Percentiles rank a stretch among this genome's conserved stretches.
phyloP scores from a whole-genome alignment of 30 jellyfish, hydroid and myxozoan genomes.

The Aurelia aurita complex sp. Pacific region DNA sequence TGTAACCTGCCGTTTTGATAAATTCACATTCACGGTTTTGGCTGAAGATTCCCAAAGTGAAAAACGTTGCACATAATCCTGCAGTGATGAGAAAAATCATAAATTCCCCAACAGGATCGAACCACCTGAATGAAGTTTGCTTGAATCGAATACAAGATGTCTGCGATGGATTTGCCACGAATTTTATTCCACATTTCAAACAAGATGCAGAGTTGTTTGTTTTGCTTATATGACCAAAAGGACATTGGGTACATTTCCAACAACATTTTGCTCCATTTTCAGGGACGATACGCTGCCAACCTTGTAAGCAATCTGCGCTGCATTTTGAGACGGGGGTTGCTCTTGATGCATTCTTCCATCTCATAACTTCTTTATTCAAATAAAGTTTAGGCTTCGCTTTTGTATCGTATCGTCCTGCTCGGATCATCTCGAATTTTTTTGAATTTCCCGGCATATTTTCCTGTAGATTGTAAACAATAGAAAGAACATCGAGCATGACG shows the following conservation, averaged over 20 bases:
- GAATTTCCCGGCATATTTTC: conserved; percentile 17
- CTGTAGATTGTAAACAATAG: conserved; percentile 59
- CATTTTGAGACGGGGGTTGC: conserved; percentile 75
- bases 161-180: conserved; percentile 74
- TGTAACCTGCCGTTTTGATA: conserved; percentile 72
- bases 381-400: conserved; percentile 24
- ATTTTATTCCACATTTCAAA: conserved; percentile 36
- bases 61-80: conserved; percentile 75
- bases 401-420: conserved; percentile 56
- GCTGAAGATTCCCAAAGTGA: conserved; percentile 91
- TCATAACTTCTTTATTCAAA: conserved; percentile 42
- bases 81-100: conserved; percentile 81
- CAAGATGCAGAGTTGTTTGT: conserved; percentile 76
- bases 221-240: conserved; percentile 67
- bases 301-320: conserved; percentile 72
- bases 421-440: background rate
- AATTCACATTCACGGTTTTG: conserved; percentile 85
- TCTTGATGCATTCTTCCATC: conserved; percentile 79
- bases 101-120: conserved; percentile 85
- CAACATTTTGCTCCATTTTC: conserved; percentile 46
- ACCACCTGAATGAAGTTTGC: conserved; percentile 75
- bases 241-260: conserved; percentile 85
- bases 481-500: conserved; percentile 25
- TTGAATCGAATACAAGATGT: conserved; percentile 65
- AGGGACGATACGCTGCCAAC: conserved; percentile 45